A percentile compares a stretch with the other conserved stretches of the same genome.
Evolutionary conservation across 2,797 vertebrate species (phyloP).

Genomic region (Poecile montanus): DNA sequence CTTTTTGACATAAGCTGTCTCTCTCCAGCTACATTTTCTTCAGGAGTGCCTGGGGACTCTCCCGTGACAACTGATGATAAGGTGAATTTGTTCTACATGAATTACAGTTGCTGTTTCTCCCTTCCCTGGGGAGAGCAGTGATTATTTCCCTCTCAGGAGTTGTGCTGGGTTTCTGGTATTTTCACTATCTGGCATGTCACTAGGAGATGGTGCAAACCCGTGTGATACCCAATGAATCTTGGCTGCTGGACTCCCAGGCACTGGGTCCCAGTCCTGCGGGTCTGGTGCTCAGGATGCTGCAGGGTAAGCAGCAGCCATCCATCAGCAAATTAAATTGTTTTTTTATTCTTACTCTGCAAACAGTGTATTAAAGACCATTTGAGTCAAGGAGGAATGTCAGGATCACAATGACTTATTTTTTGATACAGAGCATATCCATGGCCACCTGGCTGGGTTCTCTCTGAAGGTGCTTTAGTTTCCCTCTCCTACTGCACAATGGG

Average conservation of each 20-base stretch:
- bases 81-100: not conserved
- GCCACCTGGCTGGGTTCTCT: not conserved
- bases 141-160: conserved; percentile 8
- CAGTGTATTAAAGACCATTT: not conserved
- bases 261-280: not conserved
- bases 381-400: not conserved
- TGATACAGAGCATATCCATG: not conserved
- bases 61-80: not conserved
- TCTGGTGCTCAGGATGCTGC: not conserved
- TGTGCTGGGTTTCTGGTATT: not conserved
- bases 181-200: not conserved
- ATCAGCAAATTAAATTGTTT: not conserved
- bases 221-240: not conserved
- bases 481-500: not conserved
- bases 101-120: not conserved
- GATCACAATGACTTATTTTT: not conserved
- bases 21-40: not conserved
- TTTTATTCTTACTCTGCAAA: not conserved
- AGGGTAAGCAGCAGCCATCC: not conserved
- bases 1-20: not conserved
- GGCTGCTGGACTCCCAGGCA: not conserved
- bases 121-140: not conserved
- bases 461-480: not conserved
- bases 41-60: not conserved
- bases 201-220: not conserved